Percentiles rank a stretch among this genome's conserved stretches.
Evolutionary conservation across 2,888 invertebrate species (phyloP).

Genomic region (Priocnemis perturbator): DNA sequence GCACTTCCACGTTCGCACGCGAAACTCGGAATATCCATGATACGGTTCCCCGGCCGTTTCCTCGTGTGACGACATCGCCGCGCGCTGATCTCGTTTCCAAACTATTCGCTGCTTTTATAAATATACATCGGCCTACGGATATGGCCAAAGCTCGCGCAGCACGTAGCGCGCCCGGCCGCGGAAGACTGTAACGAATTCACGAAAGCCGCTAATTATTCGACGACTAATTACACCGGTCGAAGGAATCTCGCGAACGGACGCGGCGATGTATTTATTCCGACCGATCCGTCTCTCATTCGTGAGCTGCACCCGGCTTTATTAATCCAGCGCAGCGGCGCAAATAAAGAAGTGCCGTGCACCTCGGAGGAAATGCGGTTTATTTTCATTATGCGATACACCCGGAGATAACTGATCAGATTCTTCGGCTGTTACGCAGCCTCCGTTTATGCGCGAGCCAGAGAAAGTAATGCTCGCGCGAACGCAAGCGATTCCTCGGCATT

Average conservation of each 20-base stretch:
- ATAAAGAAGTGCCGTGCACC: not conserved
- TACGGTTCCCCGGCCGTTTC: slow-evolving; percentile 37
- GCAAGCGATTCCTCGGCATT: slow-evolving; percentile 23
- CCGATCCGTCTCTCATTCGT: not conserved
- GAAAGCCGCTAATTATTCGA: not conserved
- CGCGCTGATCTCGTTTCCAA: slow-evolving; percentile 17
- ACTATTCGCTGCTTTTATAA: slow-evolving; percentile 11
- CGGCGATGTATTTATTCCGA: not conserved
- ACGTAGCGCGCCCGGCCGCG: not conserved
- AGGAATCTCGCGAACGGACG: not conserved
- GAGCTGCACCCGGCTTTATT: not conserved
- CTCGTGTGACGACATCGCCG: slow-evolving; percentile 33
- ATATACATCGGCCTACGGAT: slow-evolving; percentile 24
- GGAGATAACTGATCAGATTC: slow-evolving; percentile 22
- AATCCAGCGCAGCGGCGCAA: not conserved
- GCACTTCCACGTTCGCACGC: slow-evolving; percentile 16
- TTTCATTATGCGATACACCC: slow-evolving; percentile 21
- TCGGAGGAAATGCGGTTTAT: slow-evolving; percentile 11
- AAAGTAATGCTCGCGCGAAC: slow-evolving; percentile 22
- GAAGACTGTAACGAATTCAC: slow-evolving; percentile 7
- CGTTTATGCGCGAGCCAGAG: not conserved
- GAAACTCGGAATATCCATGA: slow-evolving; percentile 23
- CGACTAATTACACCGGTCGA: slow-evolving; percentile 6
- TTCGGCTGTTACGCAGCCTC: slow-evolving; percentile 15
- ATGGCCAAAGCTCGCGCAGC: slow-evolving; percentile 11